These are phyloP conservation scores for Helarctos malayanus DNA, from an alignment of 2,797 vertebrate species.

Conservation along the genomic window DNA sequence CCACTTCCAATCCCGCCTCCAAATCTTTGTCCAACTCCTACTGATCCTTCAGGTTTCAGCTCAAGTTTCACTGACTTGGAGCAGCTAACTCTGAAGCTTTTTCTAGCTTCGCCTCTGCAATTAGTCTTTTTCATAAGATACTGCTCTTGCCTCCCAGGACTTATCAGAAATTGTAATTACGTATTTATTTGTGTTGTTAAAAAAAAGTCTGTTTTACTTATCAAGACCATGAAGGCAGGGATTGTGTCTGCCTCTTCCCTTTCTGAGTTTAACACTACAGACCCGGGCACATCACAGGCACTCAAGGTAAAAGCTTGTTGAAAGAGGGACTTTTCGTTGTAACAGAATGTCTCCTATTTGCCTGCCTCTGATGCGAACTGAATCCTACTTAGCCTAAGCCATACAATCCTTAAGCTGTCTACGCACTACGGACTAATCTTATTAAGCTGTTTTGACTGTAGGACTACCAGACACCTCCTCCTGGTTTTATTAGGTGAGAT, in stretches of 20 bases:
- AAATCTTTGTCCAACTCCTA: not conserved
- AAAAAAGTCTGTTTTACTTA: not conserved
- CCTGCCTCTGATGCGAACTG: slow-evolving; percentile 63
- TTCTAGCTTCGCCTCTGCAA: not conserved
- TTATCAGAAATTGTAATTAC: not conserved
- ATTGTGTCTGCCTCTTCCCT: slow-evolving; percentile 11
- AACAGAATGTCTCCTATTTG: slow-evolving; percentile 70
- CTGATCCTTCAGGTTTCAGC: slow-evolving; percentile 5
- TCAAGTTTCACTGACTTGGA: not conserved
- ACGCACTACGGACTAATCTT: slow-evolving; percentile 67
- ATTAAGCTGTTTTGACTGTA: slow-evolving; percentile 74
- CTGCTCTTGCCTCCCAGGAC: not conserved
- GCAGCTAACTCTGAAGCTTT: not conserved
- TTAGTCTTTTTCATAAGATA: not conserved
- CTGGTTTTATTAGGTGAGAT: slow-evolving; percentile 71
- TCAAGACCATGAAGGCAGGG: slow-evolving; percentile 18
- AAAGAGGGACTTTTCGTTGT: slow-evolving; percentile 38
- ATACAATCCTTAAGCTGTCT: slow-evolving; percentile 44
- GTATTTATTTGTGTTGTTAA: not conserved
- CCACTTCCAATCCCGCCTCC: not conserved
- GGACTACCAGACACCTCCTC: slow-evolving; percentile 47
- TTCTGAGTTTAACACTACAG: not conserved
- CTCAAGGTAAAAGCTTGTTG: slow-evolving; percentile 18
- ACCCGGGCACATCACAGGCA: slow-evolving; percentile 3
- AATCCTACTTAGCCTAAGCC: slow-evolving; percentile 66